Base-by-base conservation (phyloP, 2,888 invertebrate genomes). In the Sinohyriopsis cumingii region DNA sequence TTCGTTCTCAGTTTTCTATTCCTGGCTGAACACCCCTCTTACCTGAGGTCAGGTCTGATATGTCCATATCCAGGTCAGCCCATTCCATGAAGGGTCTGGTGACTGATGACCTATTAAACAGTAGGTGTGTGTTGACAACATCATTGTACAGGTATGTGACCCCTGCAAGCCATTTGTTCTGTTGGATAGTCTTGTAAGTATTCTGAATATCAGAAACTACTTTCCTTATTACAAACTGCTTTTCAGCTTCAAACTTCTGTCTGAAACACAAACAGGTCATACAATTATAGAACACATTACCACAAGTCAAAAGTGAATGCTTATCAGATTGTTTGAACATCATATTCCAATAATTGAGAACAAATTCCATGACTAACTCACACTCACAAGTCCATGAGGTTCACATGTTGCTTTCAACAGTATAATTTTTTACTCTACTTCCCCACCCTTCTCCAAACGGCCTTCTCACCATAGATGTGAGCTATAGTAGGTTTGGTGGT, bases 31-130 rank as follows among this genome's bases (percentile, higher is more conserved):
- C 15, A 45, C 19, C 22, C 18, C 5, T 57, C 71, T 66, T 67
- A 88, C 89, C 88, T 61, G 82, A 82, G 62, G 82, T 78, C 7
- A 88, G 80, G 45, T 85, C 77, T 60, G 83, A 79, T 9, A 88
- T 82, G 56, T 87, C 82, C 55, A 85, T 83, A 59, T 84, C 78
- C 65, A 89, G 81, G 28, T 86, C 84, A 6, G 85, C 80, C 89
- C 89, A 89, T 57, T 87, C 81, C 80, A 86, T 80, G 76, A 88
- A 88, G 5, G 84, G 81, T 70, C 84, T 84, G 59, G 84, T 84
- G n/a, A 79, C 71, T 28, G 67, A 65, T 56, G 68, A 71, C 1
- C 72, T 69, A 53, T 75, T 74, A 63, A 78, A 71, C 24, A 81
- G 66, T 55, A 79, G 79, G 59, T 82, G 70, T 59, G 82, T 76